Percentiles rank a stretch among this genome's conserved stretches.
Evolutionary conservation across 2,888 invertebrate species (phyloP).

Genomic region (Spilarctia lutea): DNA sequence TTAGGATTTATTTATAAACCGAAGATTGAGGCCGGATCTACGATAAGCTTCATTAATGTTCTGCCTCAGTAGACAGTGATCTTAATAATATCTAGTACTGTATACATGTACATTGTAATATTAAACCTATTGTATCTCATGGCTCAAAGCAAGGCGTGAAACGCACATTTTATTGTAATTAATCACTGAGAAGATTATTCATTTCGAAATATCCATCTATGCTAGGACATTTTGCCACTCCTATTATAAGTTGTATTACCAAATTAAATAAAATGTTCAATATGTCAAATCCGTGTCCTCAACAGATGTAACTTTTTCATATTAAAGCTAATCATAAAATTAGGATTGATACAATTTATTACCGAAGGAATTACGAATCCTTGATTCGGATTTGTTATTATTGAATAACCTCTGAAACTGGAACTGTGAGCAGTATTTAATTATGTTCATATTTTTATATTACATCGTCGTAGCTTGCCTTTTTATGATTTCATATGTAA

Average conservation of each 20-base stretch:
- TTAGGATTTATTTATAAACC: conserved; percentile 25
- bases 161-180: conserved; percentile 33
- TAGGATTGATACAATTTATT: conserved; percentile 42
- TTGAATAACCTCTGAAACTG: conserved; percentile 44
- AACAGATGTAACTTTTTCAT: conserved; percentile 15
- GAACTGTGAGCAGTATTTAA: conserved; percentile 43
- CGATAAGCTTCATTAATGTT: conserved; percentile 20
- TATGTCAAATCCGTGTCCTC: conserved; percentile 1
- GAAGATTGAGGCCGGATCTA: conserved; percentile 22
- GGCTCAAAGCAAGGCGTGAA: conserved; percentile 29
- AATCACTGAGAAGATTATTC: conserved; percentile 31
- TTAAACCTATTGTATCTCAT: conserved; percentile 25
- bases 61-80: neutral
- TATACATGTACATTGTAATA: conserved; percentile 17
- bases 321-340: conserved; percentile 35
- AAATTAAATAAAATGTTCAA: neutral
- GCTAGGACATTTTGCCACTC: neutral
- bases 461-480: conserved; percentile 27
- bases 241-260: neutral
- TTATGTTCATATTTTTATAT: conserved; percentile 38
- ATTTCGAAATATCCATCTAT: conserved; percentile 21
- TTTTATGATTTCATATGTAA: conserved; percentile 9
- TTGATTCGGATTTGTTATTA: conserved; percentile 34
- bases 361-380: conserved; percentile 39
- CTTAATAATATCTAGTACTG: conserved; percentile 12